Evolutionary conservation across 2,113 vertebrate species (phyloP), one percentile per base, ranked within the genome.

Genomic region (Megaptera novaeangliae): DNA sequence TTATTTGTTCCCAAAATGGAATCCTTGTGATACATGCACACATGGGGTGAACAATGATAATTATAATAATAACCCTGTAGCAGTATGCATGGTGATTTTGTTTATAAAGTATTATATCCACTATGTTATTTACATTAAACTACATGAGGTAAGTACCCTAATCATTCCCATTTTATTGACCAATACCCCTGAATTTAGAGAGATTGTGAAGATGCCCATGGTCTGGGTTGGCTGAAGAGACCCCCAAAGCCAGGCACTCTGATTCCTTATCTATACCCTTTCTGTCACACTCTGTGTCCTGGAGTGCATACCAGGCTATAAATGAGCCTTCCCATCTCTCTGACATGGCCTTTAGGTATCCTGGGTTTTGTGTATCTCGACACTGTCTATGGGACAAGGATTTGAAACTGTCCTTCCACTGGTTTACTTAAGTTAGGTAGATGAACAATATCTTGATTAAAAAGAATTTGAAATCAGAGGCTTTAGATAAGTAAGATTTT

Each of bases 391-490:
- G 46, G 15, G 63, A 59, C 20, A 92, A 88, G 29, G 41, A 71
- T 84, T 52, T 71, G 6, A 69, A 81, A 81, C 1, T 81, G 12
- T 63, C 44, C 20, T 46, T 23, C 4, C 10, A 49, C 39, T 80
- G 41, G 34, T 83, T 91, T 59, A 36, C 36, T 97, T 82, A 59
- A 46, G 46, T 75, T 78, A 90, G 78, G n/a, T 31, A 88, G 52
- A 84, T 39, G 52, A 88, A 75, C 66, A 93, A 36, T n/a, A 88
- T 52, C 59, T 88, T 91, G 64, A 97, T 96, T 94, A 72, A 91
- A 61, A 71, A 44, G 27, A 82, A 96, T 84, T 81, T 88, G 74
- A 94, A 91, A 97, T 71, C 92, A 97, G 87, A 94, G 52, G 20
- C n/a, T 85, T 36, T 88, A 93, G 95, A 93, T 95, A 75, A 91